A percentile compares a stretch with the other conserved stretches of the same genome.
These are phyloP conservation scores for Taurulus bubalis DNA, from an alignment of 2,113 vertebrate species.

Conservation along the genomic window DNA sequence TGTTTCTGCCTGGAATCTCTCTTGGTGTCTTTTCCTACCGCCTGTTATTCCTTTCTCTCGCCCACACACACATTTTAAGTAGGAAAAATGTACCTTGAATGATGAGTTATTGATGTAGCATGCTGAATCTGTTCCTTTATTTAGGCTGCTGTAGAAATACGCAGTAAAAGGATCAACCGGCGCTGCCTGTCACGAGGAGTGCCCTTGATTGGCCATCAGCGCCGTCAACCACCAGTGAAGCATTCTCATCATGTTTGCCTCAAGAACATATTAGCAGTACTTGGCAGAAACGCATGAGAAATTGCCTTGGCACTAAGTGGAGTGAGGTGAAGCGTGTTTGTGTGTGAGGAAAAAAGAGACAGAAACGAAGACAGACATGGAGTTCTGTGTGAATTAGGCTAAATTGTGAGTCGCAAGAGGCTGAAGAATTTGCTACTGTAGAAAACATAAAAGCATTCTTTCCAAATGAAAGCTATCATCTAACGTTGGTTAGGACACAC, in stretches of 20 bases:
- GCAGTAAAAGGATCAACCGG: slow-evolving; percentile 17
- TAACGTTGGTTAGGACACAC: slow-evolving; percentile 5
- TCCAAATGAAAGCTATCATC: slow-evolving; percentile 11
- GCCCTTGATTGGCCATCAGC: slow-evolving; percentile 36
- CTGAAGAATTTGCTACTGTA: slow-evolving; percentile 14
- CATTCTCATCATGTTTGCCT: slow-evolving; percentile 54
- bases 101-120: slow-evolving; percentile 11
- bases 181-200: slow-evolving; percentile 21
- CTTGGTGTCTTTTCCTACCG: neutral
- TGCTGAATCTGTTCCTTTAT: slow-evolving; percentile 14
- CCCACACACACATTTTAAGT: slow-evolving; percentile 15
- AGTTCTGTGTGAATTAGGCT: slow-evolving; percentile 7
- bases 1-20: neutral
- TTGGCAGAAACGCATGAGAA: slow-evolving; percentile 37
- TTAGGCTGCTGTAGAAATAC: slow-evolving; percentile 5
- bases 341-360: neutral
- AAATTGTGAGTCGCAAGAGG: neutral
- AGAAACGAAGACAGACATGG: neutral
- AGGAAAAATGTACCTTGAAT: slow-evolving; percentile 16
- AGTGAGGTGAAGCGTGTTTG: slow-evolving; percentile 25
- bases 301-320: slow-evolving; percentile 37
- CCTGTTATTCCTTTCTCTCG: neutral
- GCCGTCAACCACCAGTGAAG: slow-evolving; percentile 35
- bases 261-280: slow-evolving; percentile 39
- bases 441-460: neutral